Base-by-base conservation (phyloP, 2,888 invertebrate genomes). In the Elmis aenea region DNA sequence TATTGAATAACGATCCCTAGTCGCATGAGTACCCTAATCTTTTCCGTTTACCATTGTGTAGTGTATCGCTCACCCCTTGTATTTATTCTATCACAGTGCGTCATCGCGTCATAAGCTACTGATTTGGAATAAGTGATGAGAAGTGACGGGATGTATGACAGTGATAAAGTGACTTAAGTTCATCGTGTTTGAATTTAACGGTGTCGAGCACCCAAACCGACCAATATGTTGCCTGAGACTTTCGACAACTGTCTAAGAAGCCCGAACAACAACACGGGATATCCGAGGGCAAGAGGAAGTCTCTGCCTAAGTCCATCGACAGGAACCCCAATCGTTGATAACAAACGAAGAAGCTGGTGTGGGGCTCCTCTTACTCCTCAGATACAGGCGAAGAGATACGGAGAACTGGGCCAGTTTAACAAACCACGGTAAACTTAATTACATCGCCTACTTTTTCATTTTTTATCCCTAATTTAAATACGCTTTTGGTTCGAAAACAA, bases 321-420 rank as follows among this genome's bases (percentile, higher is more conserved):
- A 16, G 57, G 53, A 16, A 52, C 57, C 14, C 47, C 57, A 13
- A 50, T 59, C 12, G 53, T 60, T 38, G 58, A 62, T 38, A 60
- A 59, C 46, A 65, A 66, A 46, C 53, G 66, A 30, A 55, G 61
- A 40, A 66, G 66, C 45, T 66, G 67, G 65, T 67, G 66, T 40
- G 66, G 67, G 11, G 64, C 64, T 10, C 58, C 64, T 4, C 55
- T 61, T n/a, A 33, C 35, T n/a, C 21, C 27, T n/a, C 22, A 38
- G n/a, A 21, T 38, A 10, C 39, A 47, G 13, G 26, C 54, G 31
- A 62, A 58, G 46, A 52, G 66, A 46, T 66, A 66, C 44, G 66
- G 66, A 12, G 66, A 66, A 45, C 51, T 66, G 49, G 65, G 65
- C 33, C 64, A 64, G 44, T 59, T 65, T 50, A 33, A 39, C 3